Percentiles rank a stretch among this genome's conserved stretches.
These are phyloP conservation scores for Melieria crassipennis DNA, from an alignment of 2,888 invertebrate genomes.

Conservation along the genomic window DNA sequence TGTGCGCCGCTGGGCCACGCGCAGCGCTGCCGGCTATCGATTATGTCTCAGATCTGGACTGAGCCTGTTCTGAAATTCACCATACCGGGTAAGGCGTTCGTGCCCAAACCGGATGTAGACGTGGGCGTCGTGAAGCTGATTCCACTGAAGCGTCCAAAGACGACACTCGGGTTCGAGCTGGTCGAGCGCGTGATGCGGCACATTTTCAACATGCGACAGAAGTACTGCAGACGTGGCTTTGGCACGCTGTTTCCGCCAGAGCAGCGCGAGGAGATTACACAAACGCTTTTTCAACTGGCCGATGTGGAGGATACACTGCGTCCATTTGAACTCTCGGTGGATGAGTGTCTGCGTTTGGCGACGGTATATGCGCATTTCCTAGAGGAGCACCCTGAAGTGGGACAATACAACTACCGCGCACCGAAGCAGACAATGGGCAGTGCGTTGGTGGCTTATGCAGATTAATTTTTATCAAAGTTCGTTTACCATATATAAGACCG, in stretches of 20 bases:
- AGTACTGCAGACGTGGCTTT: constrained; percentile 77
- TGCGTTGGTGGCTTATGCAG: neutral
- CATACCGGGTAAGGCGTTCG: constrained; percentile 89
- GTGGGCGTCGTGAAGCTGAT: constrained; percentile 92
- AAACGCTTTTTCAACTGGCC: constrained; percentile 75
- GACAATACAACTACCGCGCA: constrained; percentile 76
- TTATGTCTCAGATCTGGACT: constrained; percentile 96
- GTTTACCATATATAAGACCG: too few relatives aligned
- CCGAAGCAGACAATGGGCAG: constrained; percentile 48
- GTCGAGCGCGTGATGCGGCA: constrained; percentile 90
- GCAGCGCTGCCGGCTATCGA: constrained; percentile 87
- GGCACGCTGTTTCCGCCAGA: constrained; percentile 81
- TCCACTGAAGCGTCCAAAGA: constrained; percentile 80
- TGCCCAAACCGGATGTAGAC: constrained; percentile 96
- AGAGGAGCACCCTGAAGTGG: constrained; percentile 73
- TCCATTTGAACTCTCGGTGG: constrained; percentile 79
- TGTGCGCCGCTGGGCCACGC: constrained; percentile 75
- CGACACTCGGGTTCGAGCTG: constrained; percentile 80
- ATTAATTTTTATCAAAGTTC: neutral
- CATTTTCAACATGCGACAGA: constrained; percentile 89
- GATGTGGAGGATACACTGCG: constrained; percentile 76
- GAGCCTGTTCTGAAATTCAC: constrained; percentile 82
- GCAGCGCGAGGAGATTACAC: constrained; percentile 72
- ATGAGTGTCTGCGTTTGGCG: constrained; percentile 81
- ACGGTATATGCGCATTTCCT: constrained; percentile 80